These are phyloP conservation scores for Dione vanillae DNA, from an alignment of 2,888 invertebrate species.

Conservation along the genomic window DNA sequence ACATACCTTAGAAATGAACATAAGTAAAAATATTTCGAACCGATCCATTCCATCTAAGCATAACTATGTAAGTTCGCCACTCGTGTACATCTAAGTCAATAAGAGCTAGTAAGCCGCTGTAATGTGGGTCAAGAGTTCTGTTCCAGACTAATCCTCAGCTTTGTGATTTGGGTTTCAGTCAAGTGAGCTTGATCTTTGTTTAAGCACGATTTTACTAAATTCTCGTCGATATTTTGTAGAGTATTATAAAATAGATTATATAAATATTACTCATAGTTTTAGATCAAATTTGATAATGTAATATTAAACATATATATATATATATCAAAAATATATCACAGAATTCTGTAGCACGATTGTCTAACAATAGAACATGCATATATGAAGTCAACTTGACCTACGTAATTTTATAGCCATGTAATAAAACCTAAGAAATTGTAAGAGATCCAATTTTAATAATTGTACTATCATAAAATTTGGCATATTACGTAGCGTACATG, in stretches of 20 bases:
- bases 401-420: too few species aligned
- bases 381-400: too few species aligned
- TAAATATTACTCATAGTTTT: too few species aligned
- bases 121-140: conserved; percentile 49
- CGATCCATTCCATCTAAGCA: neutral
- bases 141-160: conserved; percentile 46
- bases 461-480: too few species aligned
- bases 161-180: conserved; percentile 24
- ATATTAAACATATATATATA: too few species aligned
- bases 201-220: neutral
- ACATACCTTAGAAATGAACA: neutral
- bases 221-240: neutral
- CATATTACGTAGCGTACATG: too few species aligned
- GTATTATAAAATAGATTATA: neutral
- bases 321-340: too few species aligned
- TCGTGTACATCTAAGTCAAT: conserved; percentile 20
- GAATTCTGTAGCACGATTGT: too few species aligned
- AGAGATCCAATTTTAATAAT: too few species aligned
- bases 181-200: conserved; percentile 19
- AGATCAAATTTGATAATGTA: too few species aligned
- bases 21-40: neutral
- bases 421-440: too few species aligned
- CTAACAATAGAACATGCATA: too few species aligned
- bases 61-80: neutral
- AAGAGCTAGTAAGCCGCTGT: conserved; percentile 25